Evolutionary conservation across 1,140 invertebrate genomes (phyloP), one percentile per base, ranked within the genome.

Genomic region (Bombyx mandarina): DNA sequence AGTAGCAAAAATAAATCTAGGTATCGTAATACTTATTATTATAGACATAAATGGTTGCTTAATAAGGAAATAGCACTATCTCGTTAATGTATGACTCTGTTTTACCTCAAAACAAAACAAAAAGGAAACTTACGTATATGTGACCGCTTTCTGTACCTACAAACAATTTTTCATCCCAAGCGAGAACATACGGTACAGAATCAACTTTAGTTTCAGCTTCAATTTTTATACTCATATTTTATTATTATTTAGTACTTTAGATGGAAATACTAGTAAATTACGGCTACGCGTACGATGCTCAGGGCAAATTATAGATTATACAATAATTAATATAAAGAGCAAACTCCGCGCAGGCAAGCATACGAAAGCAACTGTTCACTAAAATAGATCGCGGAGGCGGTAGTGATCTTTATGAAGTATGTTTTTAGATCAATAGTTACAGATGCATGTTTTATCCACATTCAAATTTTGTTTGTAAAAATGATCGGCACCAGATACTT

Each of bases 81-180:
- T 35, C 26, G 26, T 35, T 35, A 35, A 3, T 35, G 26, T 5
- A 5, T 35, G 26, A 35, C 26, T 18, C 12, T 5, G 26, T 35
- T 35, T 35, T 3, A 3, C 26, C 2, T 35, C 2, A 35, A 35
- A 35, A 35, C 0, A 35, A 35, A 35, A 35, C 26, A 35, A 35
- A 35, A 35, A 35, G 26, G 2, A 18, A 57, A 56, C 56, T 35
- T 71, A 84, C 83, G 57, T 75, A 69, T 52, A 86, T 73, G 45
- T 67, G 71, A 10, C 83, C 83, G 60, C 68, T 73, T 66, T 82
- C 81, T 8, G 72, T 72, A 35, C 83, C 83, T 57, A 84, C 66
- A 61, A 72, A 84, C 42, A 86, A 60, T 61, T 73, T 71, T 18
- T 73, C 70, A 57, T 76, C 69, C 76, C 71, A 86, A 51, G 79